phyloP scores from a whole-genome alignment of 2,888 invertebrate genomes.

The Ecdyonurus torrentis region DNA sequence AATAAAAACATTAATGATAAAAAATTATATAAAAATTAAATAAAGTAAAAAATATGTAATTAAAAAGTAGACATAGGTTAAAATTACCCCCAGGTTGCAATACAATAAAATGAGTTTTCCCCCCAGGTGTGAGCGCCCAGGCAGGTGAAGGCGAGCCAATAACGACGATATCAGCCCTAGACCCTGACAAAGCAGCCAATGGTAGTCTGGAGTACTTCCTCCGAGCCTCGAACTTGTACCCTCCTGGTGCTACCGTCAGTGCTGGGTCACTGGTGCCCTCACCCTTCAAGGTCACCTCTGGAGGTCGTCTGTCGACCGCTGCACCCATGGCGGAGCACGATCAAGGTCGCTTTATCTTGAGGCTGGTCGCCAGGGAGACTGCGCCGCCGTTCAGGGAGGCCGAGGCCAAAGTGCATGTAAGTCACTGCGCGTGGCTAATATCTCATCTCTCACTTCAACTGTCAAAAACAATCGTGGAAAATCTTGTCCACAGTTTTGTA shows the following conservation, averaged over 20 bases:
- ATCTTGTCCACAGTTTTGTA: no score
- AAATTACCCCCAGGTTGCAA: no score
- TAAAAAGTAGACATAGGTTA: no score
- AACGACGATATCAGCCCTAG: constrained; percentile 56
- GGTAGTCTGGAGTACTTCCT: constrained; percentile 70
- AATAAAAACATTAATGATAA: no score
- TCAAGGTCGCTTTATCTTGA: constrained; percentile 70
- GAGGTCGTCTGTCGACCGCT: constrained; percentile 55
- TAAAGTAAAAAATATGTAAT: no score
- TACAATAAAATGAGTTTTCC: no score
- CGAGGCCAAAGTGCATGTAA: constrained; percentile 58
- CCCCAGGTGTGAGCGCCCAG: constrained; percentile 56
- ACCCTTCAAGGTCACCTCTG: constrained; percentile 62
- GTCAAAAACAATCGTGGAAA: no score
- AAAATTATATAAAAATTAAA: no score
- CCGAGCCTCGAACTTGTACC: constrained; percentile 61
- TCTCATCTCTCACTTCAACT: no score
- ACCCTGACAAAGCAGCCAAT: constrained; percentile 69
- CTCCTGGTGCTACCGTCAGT: constrained; percentile 41
- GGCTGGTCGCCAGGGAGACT: constrained; percentile 65
- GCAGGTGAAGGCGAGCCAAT: constrained; percentile 60
- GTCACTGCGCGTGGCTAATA: constrained; percentile 19
- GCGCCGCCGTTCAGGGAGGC: constrained; percentile 64
- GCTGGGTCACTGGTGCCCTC: constrained; percentile 79
- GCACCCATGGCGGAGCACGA: constrained; percentile 77